Evolutionary conservation across 2,888 invertebrate genomes (phyloP).

Genomic region (Nudaria mundana): DNA sequence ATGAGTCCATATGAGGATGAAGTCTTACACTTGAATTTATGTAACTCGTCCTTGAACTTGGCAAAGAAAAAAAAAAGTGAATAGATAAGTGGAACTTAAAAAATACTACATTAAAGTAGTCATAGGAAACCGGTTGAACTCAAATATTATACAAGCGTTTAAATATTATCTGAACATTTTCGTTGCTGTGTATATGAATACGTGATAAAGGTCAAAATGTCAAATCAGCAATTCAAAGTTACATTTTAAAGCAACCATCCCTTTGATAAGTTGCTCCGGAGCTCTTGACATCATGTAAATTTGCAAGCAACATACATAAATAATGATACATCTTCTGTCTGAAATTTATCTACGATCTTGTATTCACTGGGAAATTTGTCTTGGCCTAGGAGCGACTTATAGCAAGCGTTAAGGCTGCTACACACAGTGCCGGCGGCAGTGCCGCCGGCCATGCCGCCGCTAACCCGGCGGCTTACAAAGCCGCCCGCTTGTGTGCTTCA

Average conservation of each 20-base stretch:
- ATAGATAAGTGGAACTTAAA: neutral
- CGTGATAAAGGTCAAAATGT: constrained; percentile 27
- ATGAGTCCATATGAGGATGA: too few species aligned
- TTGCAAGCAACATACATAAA: constrained; percentile 13
- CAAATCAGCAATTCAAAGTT: constrained; percentile 26
- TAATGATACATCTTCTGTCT: constrained; percentile 9
- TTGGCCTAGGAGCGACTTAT: too few species aligned
- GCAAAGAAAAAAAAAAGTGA: too few species aligned
- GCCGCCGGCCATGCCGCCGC: too few species aligned
- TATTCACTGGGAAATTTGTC: too few species aligned
- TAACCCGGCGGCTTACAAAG: too few species aligned
- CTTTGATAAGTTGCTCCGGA: constrained; percentile 25
- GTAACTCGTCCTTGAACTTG: too few species aligned
- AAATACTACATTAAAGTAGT: neutral
- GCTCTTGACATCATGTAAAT: constrained; percentile 24
- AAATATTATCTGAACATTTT: constrained; percentile 13
- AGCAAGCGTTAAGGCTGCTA: too few species aligned
- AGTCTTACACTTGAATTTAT: too few species aligned
- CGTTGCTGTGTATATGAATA: constrained; percentile 15
- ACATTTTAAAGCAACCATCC: constrained; percentile 17
- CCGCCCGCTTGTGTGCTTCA: too few species aligned
- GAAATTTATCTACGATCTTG: constrained; percentile 1
- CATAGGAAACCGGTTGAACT: constrained; percentile 7
- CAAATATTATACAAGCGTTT: constrained; percentile 1
- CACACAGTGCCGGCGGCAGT: too few species aligned